A percentile compares a stretch with the other conserved stretches of the same genome.
These are phyloP conservation scores for Agriopis marginaria DNA, from an alignment of 2,888 invertebrate species.

Conservation along the genomic window DNA sequence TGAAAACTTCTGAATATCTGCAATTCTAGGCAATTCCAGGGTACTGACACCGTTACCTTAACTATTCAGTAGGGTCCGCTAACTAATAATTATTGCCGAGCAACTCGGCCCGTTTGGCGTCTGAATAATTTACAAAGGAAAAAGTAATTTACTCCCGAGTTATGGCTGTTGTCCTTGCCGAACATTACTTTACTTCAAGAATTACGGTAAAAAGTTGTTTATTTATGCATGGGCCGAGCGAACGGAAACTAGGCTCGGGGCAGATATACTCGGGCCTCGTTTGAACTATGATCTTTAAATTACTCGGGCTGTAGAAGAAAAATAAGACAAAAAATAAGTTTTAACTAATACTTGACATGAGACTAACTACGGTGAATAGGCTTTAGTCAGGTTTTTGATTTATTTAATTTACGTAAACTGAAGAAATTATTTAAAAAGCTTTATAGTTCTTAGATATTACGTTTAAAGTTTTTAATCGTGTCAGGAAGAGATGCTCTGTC, in stretches of 20 bases:
- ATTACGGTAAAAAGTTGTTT: constrained; percentile 50
- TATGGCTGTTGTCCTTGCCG: constrained; percentile 49
- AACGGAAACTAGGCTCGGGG: constrained; percentile 16
- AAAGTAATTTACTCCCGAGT: constrained; percentile 55
- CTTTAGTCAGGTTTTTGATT: no score
- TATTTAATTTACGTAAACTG: no score
- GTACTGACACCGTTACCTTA: constrained; percentile 39
- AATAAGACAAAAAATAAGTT: no score
- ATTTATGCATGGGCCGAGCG: constrained; percentile 51
- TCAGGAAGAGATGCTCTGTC: no score
- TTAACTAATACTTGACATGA: no score
- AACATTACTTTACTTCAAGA: constrained; percentile 46
- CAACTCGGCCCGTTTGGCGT: constrained; percentile 49
- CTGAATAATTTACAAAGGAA: constrained; percentile 60
- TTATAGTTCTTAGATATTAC: no score
- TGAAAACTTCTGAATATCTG: constrained; percentile 10
- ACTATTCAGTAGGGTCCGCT: constrained; percentile 43
- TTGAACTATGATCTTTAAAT: constrained; percentile 4
- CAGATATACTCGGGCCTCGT: neutral
- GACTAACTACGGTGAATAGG: neutral
- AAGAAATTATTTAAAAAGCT: no score
- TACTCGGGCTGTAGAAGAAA: neutral
- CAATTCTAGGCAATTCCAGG: constrained; percentile 23
- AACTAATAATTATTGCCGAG: constrained; percentile 52
- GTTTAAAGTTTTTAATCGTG: no score